These are phyloP conservation scores for Urosaurus nigricauda DNA, from an alignment of 2,797 vertebrate species.

Conservation along the genomic window DNA sequence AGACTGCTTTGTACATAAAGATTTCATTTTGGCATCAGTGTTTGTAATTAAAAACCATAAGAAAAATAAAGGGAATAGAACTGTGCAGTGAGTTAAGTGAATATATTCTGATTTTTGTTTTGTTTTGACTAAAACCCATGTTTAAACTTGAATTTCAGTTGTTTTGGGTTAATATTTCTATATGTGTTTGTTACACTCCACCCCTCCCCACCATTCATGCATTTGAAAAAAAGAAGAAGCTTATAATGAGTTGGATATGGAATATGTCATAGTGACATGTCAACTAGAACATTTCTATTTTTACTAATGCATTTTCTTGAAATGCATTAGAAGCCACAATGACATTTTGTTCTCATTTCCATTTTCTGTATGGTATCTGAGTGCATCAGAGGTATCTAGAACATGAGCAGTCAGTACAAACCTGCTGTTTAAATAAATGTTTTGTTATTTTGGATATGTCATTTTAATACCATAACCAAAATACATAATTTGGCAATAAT, in stretches of 20 bases:
- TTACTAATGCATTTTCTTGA: background rate
- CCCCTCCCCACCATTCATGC: background rate
- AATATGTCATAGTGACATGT: slow-evolving; percentile 6
- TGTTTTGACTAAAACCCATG: background rate
- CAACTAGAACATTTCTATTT: background rate
- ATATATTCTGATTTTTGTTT: background rate
- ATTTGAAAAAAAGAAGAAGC: background rate
- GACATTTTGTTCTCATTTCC: background rate
- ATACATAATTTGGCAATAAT: too few species aligned
- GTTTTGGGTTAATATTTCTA: background rate
- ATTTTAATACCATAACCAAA: background rate
- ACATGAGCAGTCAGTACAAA: background rate
- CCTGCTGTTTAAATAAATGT: background rate
- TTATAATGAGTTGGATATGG: background rate
- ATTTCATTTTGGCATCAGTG: background rate
- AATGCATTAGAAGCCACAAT: slow-evolving; percentile 17
- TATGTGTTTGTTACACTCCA: background rate
- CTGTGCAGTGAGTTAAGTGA: background rate
- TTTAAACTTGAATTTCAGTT: background rate
- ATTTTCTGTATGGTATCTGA: background rate
- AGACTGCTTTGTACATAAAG: background rate
- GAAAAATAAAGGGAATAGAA: background rate
- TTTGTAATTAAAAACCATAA: background rate
- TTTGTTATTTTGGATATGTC: background rate
- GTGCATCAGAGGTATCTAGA: background rate